A percentile compares a stretch with the other conserved stretches of the same genome.
These are phyloP conservation scores for Natrix natrix DNA, from an alignment of 2,797 vertebrate species.

Conservation along the genomic window DNA sequence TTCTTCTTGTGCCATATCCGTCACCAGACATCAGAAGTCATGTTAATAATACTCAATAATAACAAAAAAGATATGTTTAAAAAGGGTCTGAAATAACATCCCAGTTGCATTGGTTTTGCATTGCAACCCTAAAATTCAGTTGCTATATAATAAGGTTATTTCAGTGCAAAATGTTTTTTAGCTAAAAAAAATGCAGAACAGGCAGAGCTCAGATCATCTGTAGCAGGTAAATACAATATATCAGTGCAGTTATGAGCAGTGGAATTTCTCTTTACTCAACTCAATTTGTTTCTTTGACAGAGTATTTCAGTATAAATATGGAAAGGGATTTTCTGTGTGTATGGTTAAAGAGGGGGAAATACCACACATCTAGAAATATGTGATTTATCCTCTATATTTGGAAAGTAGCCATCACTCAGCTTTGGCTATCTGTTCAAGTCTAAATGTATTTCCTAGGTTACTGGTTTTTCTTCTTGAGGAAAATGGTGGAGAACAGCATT, in stretches of 20 bases:
- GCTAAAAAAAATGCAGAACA: not conserved
- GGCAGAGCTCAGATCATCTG: not conserved
- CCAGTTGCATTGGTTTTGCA: not conserved
- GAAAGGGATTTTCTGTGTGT: not conserved
- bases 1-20: too few relatives aligned
- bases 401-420: not conserved
- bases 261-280: not conserved
- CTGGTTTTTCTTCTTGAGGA: not conserved
- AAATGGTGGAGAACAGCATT: not conserved
- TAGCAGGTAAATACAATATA: not conserved
- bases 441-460: not conserved
- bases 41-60: not conserved
- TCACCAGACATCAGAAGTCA: too few relatives aligned
- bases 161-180: not conserved
- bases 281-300: slow-evolving; percentile 3
- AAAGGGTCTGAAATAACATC: not conserved
- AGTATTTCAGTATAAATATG: not conserved
- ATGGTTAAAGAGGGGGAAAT: not conserved
- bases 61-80: not conserved
- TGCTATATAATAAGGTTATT: not conserved
- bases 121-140: not conserved
- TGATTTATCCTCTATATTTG: not conserved
- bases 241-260: not conserved
- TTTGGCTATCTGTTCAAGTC: not conserved
- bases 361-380: not conserved